These are phyloP conservation scores for Fissipunctia ypsillon DNA, from an alignment of 2,888 invertebrate species.

Conservation along the genomic window DNA sequence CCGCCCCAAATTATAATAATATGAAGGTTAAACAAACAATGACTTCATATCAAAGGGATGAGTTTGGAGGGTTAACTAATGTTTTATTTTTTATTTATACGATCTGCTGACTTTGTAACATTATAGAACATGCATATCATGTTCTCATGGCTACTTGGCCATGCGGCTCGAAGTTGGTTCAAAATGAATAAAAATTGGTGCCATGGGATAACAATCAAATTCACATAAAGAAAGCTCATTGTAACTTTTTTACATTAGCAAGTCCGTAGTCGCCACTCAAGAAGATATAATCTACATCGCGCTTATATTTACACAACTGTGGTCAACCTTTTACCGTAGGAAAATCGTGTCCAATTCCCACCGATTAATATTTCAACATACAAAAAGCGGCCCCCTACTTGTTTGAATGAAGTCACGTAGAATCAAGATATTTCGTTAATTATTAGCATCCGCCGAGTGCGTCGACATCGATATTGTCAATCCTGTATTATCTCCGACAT, in stretches of 20 bases:
- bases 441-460: slow-evolving; percentile 69
- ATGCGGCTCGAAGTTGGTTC: neutral
- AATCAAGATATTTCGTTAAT: slow-evolving; percentile 71
- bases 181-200: slow-evolving; percentile 3
- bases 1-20: slow-evolving; percentile 68
- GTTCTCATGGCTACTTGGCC: neutral
- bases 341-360: slow-evolving; percentile 51
- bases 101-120: neutral
- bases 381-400: slow-evolving; percentile 51
- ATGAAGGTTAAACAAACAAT: slow-evolving; percentile 64
- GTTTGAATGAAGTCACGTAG: slow-evolving; percentile 62
- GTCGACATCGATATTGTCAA: slow-evolving; percentile 72
- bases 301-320: slow-evolving; percentile 30
- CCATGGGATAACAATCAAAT: slow-evolving; percentile 13
- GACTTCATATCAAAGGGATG: slow-evolving; percentile 28
- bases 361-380: slow-evolving; percentile 54
- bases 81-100: slow-evolving; percentile 20
- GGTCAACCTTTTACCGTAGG: slow-evolving; percentile 39
- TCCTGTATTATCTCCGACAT: slow-evolving; percentile 69
- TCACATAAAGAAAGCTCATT: slow-evolving; percentile 28
- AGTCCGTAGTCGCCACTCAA: slow-evolving; percentile 13
- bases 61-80: slow-evolving; percentile 29
- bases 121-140: neutral
- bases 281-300: slow-evolving; percentile 17
- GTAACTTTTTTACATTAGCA: slow-evolving; percentile 8